These are phyloP conservation scores for Megaceryle torquata DNA, from an alignment of 2,113 vertebrate genomes.

Conservation along the genomic window DNA sequence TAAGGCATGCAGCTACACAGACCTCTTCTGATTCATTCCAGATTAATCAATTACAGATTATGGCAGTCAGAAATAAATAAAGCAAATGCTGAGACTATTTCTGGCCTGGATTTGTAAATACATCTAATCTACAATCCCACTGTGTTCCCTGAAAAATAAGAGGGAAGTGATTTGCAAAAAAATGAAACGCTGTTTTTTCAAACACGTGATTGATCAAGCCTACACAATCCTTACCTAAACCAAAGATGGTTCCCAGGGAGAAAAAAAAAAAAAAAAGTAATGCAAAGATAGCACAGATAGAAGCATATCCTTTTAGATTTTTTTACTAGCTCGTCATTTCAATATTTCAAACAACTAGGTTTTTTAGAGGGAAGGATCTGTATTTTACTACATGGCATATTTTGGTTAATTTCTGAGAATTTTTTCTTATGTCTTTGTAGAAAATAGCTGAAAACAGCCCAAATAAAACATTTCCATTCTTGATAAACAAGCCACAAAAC, in stretches of 20 bases:
- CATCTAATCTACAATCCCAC: background rate
- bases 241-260: background rate
- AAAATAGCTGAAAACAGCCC: constrained; percentile 67
- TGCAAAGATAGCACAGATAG: background rate
- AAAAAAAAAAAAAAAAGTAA: background rate
- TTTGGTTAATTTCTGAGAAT: constrained; percentile 40
- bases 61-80: background rate
- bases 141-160: background rate
- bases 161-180: background rate
- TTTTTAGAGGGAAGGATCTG: background rate
- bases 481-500: constrained; percentile 18
- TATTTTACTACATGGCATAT: background rate
- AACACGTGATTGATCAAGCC: background rate
- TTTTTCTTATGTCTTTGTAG: constrained; percentile 29
- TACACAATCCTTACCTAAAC: background rate
- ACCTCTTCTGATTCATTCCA: background rate
- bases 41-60: background rate
- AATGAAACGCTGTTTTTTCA: background rate
- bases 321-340: background rate
- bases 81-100: background rate
- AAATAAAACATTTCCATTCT: constrained; percentile 47
- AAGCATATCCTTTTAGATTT: background rate
- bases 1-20: background rate
- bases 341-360: background rate
- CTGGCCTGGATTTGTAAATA: background rate